phyloP scores from a whole-genome alignment of 2,888 invertebrate species.

The Drosophila borealis region DNA sequence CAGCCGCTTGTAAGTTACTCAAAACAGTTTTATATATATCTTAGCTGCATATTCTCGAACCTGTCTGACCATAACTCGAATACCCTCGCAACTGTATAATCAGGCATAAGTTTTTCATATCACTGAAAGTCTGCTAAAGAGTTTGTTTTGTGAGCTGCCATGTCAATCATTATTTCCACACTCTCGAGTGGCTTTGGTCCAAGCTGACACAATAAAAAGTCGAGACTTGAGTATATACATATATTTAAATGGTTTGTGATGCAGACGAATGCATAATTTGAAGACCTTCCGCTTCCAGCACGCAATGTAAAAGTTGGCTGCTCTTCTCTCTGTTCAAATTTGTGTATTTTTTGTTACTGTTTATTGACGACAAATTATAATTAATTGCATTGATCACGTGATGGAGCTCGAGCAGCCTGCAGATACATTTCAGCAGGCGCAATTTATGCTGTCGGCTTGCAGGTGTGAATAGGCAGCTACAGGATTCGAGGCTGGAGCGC shows the following conservation, averaged over 20 bases:
- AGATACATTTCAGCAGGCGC: conserved; percentile 77
- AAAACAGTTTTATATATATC: no score
- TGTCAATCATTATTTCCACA: conserved; percentile 70
- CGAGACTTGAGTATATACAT: conserved; percentile 2
- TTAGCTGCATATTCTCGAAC: neutral
- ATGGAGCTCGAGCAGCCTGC: conserved; percentile 76
- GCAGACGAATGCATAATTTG: conserved; percentile 18
- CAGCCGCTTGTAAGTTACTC: no score
- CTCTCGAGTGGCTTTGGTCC: conserved; percentile 25
- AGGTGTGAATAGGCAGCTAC: conserved; percentile 73
- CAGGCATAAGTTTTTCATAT: conserved; percentile 10
- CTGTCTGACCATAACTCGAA: neutral
- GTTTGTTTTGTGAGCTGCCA: conserved; percentile 42
- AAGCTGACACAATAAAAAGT: neutral
- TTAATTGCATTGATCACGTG: conserved; percentile 81
- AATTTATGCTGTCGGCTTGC: conserved; percentile 66
- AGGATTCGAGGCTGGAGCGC: conserved; percentile 17
- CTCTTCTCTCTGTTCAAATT: conserved; percentile 21
- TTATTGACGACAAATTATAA: conserved; percentile 82
- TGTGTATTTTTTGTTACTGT: conserved; percentile 27
- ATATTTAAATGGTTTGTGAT: conserved; percentile 12
- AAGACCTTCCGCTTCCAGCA: conserved; percentile 25
- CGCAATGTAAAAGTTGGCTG: conserved; percentile 36
- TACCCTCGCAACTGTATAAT: conserved; percentile 1
- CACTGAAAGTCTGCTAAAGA: conserved; percentile 23